Base-by-base conservation (phyloP, 2,888 invertebrate genomes). In the Endotricha flammealis region DNA sequence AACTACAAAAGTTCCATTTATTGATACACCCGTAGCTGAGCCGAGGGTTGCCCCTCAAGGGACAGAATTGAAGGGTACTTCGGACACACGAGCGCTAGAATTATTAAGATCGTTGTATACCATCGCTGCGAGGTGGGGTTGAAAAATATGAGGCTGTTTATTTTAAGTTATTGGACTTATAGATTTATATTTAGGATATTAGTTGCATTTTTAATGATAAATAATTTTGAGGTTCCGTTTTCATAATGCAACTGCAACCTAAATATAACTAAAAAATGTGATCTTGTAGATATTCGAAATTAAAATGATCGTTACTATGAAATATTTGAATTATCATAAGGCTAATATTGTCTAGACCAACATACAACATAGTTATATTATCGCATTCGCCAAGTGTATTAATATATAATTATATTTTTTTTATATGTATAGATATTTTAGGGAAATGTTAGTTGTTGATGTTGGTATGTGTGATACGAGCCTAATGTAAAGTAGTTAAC, bases 81-180 rank as follows among this genome's bases (percentile, higher is more conserved):
- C 95, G 8, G 95, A 95, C 59, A 90, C 91, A 12, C 88, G 95
- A 69, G 95, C 95, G 8, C 80, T 95, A 55, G 94, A 95, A 75
- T 82, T 95, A 51, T 88, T 95, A 63, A 91, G 93, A 78, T 94
- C 95, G 45, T 85, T 95, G 38, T 95, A 95, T 76, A 91, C 93
- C 44, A 91, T 95, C 67, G 95, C 95, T 38, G 93, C 95, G 11
- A 91, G 92, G 79, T 95, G 94, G 90, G 94, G 94, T 55, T 87
- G 75, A 78, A 42, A 42, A 36, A 36, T 39, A 16, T 31, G 25
- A 24, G 31, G 32, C 29, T 35, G 31, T 37, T n/a, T 43, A 39
- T 44, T 41, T 31, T 50, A 51, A 24, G 40, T 54, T 33, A 57
- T 57, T 53, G 57, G 48, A 48, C 47, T 50, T 33, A 42, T 52